These are phyloP conservation scores for Eupelmus urozonus DNA, from an alignment of 2,888 invertebrate genomes.

Conservation along the genomic window DNA sequence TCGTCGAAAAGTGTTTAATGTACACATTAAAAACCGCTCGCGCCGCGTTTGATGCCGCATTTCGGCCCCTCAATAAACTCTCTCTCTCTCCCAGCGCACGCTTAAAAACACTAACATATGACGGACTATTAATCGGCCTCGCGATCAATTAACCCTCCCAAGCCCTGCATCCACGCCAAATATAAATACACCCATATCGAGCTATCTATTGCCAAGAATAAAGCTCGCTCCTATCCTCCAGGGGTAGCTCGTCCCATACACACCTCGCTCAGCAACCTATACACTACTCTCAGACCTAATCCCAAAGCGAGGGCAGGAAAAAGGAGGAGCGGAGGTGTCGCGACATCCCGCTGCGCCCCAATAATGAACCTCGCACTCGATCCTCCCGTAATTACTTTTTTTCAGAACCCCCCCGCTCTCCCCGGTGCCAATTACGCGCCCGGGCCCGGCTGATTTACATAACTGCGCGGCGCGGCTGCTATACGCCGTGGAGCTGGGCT, in stretches of 20 bases:
- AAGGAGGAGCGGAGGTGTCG: slow-evolving; percentile 69
- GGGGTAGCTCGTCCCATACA: background rate
- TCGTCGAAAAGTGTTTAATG: slow-evolving; percentile 25
- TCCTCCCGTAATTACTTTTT: slow-evolving; percentile 75
- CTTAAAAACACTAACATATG: slow-evolving; percentile 11
- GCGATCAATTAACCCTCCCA: slow-evolving; percentile 46
- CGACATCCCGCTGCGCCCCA: slow-evolving; percentile 75
- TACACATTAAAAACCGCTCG: slow-evolving; percentile 9
- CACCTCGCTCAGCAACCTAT: too few relatives aligned
- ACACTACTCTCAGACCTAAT: too few relatives aligned
- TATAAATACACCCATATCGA: slow-evolving; percentile 16
- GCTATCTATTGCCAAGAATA: background rate
- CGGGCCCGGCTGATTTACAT: slow-evolving; percentile 72
- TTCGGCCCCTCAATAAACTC: slow-evolving; percentile 19
- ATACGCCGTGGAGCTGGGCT: slow-evolving; percentile 63
- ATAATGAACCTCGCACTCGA: slow-evolving; percentile 65
- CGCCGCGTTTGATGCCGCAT: slow-evolving; percentile 20
- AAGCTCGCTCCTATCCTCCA: too few relatives aligned
- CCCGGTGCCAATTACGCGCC: slow-evolving; percentile 73
- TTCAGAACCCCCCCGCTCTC: slow-evolving; percentile 53
- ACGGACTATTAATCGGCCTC: slow-evolving; percentile 42
- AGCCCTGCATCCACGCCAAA: slow-evolving; percentile 26
- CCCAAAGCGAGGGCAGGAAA: background rate
- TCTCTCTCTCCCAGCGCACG: too few relatives aligned
- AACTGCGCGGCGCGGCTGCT: slow-evolving; percentile 69